Evolutionary conservation across 1,140 invertebrate species (phyloP), one percentile per base, ranked within the genome.

Genomic region (Adoxophyes honmai): DNA sequence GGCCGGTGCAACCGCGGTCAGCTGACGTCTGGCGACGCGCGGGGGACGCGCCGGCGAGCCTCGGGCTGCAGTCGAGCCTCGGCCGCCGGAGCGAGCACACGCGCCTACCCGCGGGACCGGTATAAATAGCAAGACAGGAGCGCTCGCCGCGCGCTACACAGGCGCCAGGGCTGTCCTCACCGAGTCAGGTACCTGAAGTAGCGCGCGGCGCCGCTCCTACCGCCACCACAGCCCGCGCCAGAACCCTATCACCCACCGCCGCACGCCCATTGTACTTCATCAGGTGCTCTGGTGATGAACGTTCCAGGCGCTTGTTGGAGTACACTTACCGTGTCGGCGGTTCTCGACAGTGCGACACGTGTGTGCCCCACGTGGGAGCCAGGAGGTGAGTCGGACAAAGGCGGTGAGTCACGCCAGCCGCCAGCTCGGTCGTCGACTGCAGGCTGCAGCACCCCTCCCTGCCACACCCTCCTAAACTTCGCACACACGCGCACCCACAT

Each of bases 251-350:
- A 57, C 52, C 55, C 68, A 64, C 86, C 91, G 92, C 92, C 92
- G 92, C 95, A 95, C 95, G 95, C 95, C 95, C 94, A 96, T 97
- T 97, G 96, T 97, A 97, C 96, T 97, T 97, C 96, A 97, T 97
- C 96, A 97, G 96, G 96, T 97, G 96, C 96, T 97, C 96, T 97
- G 96, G 96, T 96, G 91, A 91, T 90, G 86, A 90, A 77, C 74
- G 88, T 92, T 95, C 95, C 96, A 95, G 96, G 95, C 95, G 96
- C 94, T 95, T 97, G 95, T 95, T 96, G 96, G 95, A 97, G 96
- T 97, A 95, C 96, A 97, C 92, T 93, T 92, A 93, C 91, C 92
- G 91, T 93, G 93, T 90, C 89, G 90, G 87, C 88, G 86, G 81
- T 73, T 75, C 33, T 73, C 86, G 42, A 63, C 80, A 14, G 33